A percentile compares a stretch with the other conserved stretches of the same genome.
Evolutionary conservation across 1,140 invertebrate genomes (phyloP).

Genomic region (Drosophila trapezifrons): DNA sequence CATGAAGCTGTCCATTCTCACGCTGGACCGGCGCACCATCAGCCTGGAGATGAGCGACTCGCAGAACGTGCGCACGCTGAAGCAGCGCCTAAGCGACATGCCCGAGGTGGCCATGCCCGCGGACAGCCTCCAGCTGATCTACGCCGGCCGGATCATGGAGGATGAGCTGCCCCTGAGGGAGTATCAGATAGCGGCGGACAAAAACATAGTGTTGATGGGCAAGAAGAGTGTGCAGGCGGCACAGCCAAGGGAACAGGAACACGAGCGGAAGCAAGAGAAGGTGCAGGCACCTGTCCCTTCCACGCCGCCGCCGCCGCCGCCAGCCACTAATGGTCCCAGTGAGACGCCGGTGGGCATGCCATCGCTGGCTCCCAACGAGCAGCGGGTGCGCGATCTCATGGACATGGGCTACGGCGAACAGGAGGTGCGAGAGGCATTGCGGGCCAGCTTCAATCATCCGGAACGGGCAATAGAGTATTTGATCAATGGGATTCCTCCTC

Average conservation of each 20-base stretch:
- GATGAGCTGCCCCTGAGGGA: constrained; percentile 50
- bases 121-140: constrained; percentile 67
- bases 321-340: background rate
- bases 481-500: constrained; percentile 55
- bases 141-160: constrained; percentile 71
- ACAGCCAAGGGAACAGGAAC: background rate
- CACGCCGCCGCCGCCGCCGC: constrained; percentile 13
- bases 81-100: constrained; percentile 43
- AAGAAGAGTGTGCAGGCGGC: constrained; percentile 36
- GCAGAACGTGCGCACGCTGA: constrained; percentile 60
- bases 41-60: constrained; percentile 51
- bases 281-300: constrained; percentile 17
- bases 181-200: constrained; percentile 63
- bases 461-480: constrained; percentile 77
- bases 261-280: background rate
- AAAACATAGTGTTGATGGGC: constrained; percentile 69
- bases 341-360: background rate
- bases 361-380: constrained; percentile 38
- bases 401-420: constrained; percentile 69
- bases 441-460: constrained; percentile 78
- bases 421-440: constrained; percentile 67
- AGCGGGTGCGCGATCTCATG: constrained; percentile 57
- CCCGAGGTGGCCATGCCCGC: constrained; percentile 48
- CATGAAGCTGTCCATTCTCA: constrained; percentile 75
- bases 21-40: constrained; percentile 64